Evolutionary conservation across 2,888 invertebrate species (phyloP).

Genomic region (Mesorhabditis sp.): DNA sequence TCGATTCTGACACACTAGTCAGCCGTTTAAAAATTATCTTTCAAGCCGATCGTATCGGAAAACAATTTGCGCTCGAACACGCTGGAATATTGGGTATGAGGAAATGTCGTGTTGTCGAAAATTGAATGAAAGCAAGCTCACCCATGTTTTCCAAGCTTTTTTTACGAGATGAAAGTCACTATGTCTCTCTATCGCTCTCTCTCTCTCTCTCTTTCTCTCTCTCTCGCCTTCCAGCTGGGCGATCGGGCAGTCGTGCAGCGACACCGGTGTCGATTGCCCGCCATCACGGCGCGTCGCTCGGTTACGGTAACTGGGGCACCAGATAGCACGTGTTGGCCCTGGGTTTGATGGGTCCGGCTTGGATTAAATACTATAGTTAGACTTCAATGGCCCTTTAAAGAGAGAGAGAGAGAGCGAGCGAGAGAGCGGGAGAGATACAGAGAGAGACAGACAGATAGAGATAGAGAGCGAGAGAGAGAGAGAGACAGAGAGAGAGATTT

Average conservation of each 20-base stretch:
- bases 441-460: too few species aligned
- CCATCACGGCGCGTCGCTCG: not conserved
- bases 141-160: too few species aligned
- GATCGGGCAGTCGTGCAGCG: not conserved
- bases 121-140: not conserved
- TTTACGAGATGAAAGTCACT: too few species aligned
- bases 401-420: too few species aligned
- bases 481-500: too few species aligned
- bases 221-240: not conserved
- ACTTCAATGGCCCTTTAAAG: too few species aligned
- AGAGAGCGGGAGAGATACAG: too few species aligned
- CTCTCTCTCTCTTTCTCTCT: too few species aligned
- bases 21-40: not conserved
- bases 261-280: constrained; percentile 2
- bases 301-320: not conserved
- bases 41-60: constrained; percentile 44
- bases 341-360: not conserved
- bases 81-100: constrained; percentile 53
- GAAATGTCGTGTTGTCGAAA: constrained; percentile 12
- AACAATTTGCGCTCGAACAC: constrained; percentile 37
- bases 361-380: too few species aligned
- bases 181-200: too few species aligned
- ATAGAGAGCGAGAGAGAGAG: too few species aligned
- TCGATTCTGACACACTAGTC: too few species aligned
- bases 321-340: not conserved